Evolutionary conservation across 2,797 vertebrate genomes (phyloP).

Genomic region (Thaleichthys pacificus): DNA sequence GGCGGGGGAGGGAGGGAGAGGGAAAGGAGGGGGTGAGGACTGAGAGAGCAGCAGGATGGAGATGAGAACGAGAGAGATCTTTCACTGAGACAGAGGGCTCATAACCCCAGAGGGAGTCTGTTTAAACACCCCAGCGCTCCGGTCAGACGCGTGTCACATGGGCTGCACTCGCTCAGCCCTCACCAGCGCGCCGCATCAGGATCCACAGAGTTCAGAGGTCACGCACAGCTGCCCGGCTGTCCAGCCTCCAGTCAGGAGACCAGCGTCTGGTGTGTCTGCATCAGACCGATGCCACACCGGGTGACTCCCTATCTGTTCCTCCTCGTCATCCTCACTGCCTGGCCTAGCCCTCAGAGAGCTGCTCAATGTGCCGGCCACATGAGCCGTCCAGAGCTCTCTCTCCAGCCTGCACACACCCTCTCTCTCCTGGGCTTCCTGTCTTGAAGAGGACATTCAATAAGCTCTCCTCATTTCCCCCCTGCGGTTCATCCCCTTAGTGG

Average conservation of each 20-base stretch:
- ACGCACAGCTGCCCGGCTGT: neutral
- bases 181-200: neutral
- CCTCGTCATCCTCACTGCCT: neutral
- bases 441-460: conserved; percentile 31
- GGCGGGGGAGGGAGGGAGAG: neutral
- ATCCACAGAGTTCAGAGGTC: conserved; percentile 8
- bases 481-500: conserved; percentile 25
- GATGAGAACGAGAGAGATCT: neutral
- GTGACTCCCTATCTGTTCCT: conserved; percentile 6
- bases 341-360: conserved; percentile 24
- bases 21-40: neutral
- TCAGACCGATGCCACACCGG: neutral
- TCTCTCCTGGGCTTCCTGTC: conserved; percentile 32
- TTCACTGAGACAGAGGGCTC: too few species aligned
- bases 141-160: neutral
- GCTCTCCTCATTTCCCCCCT: conserved; percentile 17
- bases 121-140: neutral
- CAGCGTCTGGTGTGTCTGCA: too few species aligned
- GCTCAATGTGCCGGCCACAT: conserved; percentile 58
- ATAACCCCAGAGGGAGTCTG: neutral
- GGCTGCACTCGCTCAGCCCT: too few species aligned
- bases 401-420: conserved; percentile 5
- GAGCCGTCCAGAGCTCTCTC: conserved; percentile 31
- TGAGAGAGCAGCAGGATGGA: neutral
- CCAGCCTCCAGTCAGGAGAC: too few species aligned